Conservation (phyloP, 2,113 vertebrate species). For the Chloroceryle aenea region DNA sequence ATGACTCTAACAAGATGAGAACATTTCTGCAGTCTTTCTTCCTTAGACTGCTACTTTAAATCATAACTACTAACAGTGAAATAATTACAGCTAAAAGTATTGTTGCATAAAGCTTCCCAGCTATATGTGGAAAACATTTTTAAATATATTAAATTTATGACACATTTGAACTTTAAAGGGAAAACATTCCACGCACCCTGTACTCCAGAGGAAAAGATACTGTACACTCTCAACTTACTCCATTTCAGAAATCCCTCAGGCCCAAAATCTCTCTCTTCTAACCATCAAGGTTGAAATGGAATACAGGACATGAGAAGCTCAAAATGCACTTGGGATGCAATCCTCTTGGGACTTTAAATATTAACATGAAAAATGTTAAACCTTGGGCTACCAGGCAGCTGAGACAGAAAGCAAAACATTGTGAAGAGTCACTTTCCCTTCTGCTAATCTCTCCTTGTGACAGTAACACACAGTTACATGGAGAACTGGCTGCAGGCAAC, state of each 20-base stretch:
- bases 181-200: background rate
- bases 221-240: background rate
- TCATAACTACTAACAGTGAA: background rate
- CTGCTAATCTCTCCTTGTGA: background rate
- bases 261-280: background rate
- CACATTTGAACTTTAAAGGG: background rate
- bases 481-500: background rate
- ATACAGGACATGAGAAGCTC: background rate
- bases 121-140: background rate
- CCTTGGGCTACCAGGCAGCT: background rate
- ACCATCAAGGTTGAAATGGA: background rate
- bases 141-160: background rate
- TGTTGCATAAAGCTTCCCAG: background rate
- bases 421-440: background rate
- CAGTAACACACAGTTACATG: background rate
- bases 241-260: constrained; percentile 34
- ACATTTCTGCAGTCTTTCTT: background rate
- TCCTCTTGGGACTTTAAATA: background rate
- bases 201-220: background rate
- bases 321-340: background rate
- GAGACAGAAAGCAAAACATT: background rate
- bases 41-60: background rate
- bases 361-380: background rate
- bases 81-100: background rate
- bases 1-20: background rate